These are phyloP conservation scores for Glossosoma conforme DNA, from an alignment of 1,140 invertebrate species.

Conservation along the genomic window DNA sequence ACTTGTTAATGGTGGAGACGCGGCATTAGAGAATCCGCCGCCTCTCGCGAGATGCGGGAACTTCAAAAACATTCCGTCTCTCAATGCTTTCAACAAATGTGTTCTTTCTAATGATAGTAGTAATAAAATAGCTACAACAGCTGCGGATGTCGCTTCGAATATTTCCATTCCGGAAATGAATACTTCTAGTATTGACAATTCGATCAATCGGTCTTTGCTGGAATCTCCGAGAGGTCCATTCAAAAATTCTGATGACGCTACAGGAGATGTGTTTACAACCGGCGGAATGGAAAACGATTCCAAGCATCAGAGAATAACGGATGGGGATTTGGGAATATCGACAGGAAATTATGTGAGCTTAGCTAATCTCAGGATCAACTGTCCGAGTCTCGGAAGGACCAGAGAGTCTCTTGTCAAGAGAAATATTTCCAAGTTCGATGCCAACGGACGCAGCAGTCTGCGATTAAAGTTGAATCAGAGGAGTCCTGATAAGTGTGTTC, in stretches of 20 bases:
- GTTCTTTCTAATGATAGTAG: too few species aligned
- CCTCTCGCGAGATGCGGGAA: slow-evolving; percentile 25
- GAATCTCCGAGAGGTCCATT: too few species aligned
- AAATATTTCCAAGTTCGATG: slow-evolving; percentile 29
- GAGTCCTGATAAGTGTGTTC: slow-evolving; percentile 27
- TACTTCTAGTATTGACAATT: too few species aligned
- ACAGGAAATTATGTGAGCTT: slow-evolving; percentile 46
- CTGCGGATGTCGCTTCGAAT: too few species aligned
- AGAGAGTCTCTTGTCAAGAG: slow-evolving; percentile 27
- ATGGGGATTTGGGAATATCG: slow-evolving; percentile 38
- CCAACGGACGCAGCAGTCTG: slow-evolving; percentile 17
- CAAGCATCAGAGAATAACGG: too few species aligned
- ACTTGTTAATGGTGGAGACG: background rate
- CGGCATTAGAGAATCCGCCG: slow-evolving; percentile 4
- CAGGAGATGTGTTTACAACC: too few species aligned
- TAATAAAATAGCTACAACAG: too few species aligned
- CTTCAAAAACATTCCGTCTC: slow-evolving; percentile 29
- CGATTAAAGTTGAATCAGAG: slow-evolving; percentile 22
- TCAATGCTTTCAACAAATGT: too few species aligned
- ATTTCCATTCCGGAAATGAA: too few species aligned
- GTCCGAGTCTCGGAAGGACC: slow-evolving; percentile 26
- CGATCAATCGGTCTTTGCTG: too few species aligned
- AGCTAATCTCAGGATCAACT: slow-evolving; percentile 45
- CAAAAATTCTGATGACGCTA: too few species aligned
- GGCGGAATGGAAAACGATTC: too few species aligned